A percentile compares a stretch with the other conserved stretches of the same genome.
Conservation (phyloP, 2,797 vertebrate genomes). For the Hoplostethus mediterraneus region DNA sequence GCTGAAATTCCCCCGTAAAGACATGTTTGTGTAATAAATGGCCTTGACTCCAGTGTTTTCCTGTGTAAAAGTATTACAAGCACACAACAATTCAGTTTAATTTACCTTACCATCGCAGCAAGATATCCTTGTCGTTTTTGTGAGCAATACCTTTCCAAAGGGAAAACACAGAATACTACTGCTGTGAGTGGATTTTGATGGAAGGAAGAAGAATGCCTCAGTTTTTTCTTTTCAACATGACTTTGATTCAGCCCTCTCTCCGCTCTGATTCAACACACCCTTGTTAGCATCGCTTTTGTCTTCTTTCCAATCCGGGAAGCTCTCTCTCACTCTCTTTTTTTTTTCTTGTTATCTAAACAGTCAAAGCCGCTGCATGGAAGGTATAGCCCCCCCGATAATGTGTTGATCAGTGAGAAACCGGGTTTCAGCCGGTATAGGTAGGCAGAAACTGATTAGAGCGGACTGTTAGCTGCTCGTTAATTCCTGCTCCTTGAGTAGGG, state of each 20-base stretch:
- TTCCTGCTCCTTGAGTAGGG: constrained; percentile 57
- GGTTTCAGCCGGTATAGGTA: constrained; percentile 40
- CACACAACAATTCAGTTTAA: no score
- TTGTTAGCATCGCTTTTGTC: not conserved
- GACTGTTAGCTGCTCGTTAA: constrained; percentile 69
- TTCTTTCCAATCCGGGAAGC: not conserved
- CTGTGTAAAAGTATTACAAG: no score
- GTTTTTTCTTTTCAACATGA: not conserved
- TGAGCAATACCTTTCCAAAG: no score
- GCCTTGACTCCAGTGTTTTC: no score
- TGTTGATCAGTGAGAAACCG: constrained; percentile 15
- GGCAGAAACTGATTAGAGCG: constrained; percentile 65
- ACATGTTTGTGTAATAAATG: no score
- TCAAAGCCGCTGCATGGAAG: constrained; percentile 8
- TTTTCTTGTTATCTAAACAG: constrained; percentile 13
- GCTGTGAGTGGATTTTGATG: not conserved
- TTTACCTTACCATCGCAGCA: no score
- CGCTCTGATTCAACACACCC: not conserved
- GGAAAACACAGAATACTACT: no score
- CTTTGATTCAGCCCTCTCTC: not conserved
- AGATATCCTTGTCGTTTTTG: no score
- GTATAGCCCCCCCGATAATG: not conserved
- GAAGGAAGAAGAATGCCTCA: not conserved
- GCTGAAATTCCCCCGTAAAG: no score
- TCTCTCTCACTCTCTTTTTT: not conserved